Evolutionary conservation across 2,113 vertebrate genomes (phyloP).

Genomic region (Bagarius yarrelli): DNA sequence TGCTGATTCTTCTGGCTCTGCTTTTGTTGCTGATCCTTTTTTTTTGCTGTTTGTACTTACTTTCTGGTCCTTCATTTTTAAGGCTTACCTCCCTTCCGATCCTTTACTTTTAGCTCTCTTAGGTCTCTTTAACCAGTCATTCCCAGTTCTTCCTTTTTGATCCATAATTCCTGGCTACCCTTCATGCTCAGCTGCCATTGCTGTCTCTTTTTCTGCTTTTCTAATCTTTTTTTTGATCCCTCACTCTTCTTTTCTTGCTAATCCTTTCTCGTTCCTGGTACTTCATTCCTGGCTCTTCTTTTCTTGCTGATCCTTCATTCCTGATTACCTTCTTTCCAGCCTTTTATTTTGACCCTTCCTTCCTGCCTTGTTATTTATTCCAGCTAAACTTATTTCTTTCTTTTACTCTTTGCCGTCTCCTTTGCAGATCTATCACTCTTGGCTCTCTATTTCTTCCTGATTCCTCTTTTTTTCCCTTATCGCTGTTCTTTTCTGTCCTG

Average conservation of each 20-base stretch:
- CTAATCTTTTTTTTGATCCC: slow-evolving; percentile 38
- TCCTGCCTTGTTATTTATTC: slow-evolving; percentile 42
- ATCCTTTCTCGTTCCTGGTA: neutral
- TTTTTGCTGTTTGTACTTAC: too few relatives aligned
- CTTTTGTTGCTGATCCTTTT: neutral
- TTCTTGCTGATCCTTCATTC: neutral
- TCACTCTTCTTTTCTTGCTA: neutral
- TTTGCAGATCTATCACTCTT: neutral
- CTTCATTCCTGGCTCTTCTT: neutral
- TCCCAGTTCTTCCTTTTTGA: neutral
- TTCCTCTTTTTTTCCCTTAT: neutral
- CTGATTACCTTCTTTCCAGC: slow-evolving; percentile 44
- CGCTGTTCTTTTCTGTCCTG: neutral
- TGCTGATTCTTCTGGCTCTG: neutral
- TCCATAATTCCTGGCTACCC: too few relatives aligned
- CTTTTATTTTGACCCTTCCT: neutral
- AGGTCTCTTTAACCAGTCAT: too few relatives aligned
- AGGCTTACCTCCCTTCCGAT: slow-evolving; percentile 37
- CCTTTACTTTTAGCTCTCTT: neutral
- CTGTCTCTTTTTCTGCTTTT: neutral
- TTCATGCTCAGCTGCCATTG: neutral
- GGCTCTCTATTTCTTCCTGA: neutral
- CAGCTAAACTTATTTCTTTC: neutral
- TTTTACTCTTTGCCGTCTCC: neutral
- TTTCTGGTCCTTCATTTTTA: neutral